Evolutionary conservation across 1,140 invertebrate species (phyloP).

Genomic region (Dendroctonus ponderosae): DNA sequence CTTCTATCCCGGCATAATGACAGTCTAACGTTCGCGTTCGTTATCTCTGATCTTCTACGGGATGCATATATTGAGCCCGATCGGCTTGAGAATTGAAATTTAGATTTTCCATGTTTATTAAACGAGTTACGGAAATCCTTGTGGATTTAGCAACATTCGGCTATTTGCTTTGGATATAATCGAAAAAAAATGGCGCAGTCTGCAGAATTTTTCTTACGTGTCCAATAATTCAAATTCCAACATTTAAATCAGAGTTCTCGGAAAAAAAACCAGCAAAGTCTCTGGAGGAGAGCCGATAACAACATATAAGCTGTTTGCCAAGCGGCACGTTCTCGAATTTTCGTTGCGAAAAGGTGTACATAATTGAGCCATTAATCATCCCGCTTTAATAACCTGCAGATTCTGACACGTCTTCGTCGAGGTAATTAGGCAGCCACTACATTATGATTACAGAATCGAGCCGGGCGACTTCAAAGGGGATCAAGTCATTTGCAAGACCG

Average conservation of each 20-base stretch:
- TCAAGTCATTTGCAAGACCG: slow-evolving; percentile 27
- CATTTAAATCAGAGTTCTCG: too few relatives aligned
- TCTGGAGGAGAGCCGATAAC: too few relatives aligned
- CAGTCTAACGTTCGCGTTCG: slow-evolving; percentile 18
- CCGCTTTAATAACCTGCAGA: slow-evolving; percentile 29
- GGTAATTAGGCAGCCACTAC: slow-evolving; percentile 26
- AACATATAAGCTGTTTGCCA: background rate
- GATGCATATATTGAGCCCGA: slow-evolving; percentile 16
- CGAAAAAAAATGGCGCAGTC: too few relatives aligned
- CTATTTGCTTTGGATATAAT: background rate
- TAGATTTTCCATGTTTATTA: slow-evolving; percentile 6
- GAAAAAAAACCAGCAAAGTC: too few relatives aligned
- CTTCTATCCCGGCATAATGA: slow-evolving; percentile 24
- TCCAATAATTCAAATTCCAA: too few relatives aligned
- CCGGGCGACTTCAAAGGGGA: slow-evolving; percentile 22
- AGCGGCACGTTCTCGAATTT: slow-evolving; percentile 8
- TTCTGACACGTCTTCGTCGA: slow-evolving; percentile 25
- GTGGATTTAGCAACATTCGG: background rate
- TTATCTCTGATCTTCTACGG: slow-evolving; percentile 17
- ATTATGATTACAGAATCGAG: slow-evolving; percentile 20
- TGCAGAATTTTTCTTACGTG: too few relatives aligned
- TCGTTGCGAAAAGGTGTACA: slow-evolving; percentile 11
- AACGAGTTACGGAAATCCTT: background rate
- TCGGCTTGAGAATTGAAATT: background rate
- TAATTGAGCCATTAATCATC: slow-evolving; percentile 31